Evolutionary conservation across 2,113 vertebrate species (phyloP).

Genomic region (Malurus alboscapulatus): DNA sequence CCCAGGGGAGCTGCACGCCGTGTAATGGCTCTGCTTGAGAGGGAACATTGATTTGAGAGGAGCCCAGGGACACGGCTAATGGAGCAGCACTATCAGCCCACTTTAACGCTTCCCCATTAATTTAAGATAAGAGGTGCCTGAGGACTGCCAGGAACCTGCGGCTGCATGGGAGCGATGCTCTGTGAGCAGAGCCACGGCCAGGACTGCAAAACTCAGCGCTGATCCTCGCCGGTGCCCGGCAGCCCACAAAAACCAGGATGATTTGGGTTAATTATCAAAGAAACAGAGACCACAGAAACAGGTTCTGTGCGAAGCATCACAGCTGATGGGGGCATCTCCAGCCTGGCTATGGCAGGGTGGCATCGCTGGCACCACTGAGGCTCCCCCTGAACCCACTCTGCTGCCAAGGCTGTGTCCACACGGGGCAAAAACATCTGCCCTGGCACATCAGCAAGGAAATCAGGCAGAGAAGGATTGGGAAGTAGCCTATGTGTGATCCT

Average conservation of each 20-base stretch:
- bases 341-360: background rate
- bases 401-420: rapidly evolving
- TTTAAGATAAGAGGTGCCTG: background rate
- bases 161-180: background rate
- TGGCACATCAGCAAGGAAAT: background rate
- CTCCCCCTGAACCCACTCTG: rapidly evolving
- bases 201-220: rapidly evolving
- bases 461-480: background rate
- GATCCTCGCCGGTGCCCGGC: rapidly evolving
- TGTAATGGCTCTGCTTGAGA: background rate
- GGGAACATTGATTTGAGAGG: background rate
- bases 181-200: background rate
- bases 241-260: rapidly evolving
- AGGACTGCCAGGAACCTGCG: background rate
- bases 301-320: background rate
- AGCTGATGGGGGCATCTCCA: background rate
- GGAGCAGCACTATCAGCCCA: background rate
- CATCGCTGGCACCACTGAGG: rapidly evolving
- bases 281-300: background rate
- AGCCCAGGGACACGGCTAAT: background rate
- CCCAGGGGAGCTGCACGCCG: rapidly evolving
- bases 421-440: rapidly evolving
- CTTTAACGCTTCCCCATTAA: background rate
- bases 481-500: background rate
- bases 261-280: background rate